A percentile compares a stretch with the other conserved stretches of the same genome.
Evolutionary conservation across 1,140 invertebrate genomes (phyloP).

Genomic region (Bombus pyrosoma): DNA sequence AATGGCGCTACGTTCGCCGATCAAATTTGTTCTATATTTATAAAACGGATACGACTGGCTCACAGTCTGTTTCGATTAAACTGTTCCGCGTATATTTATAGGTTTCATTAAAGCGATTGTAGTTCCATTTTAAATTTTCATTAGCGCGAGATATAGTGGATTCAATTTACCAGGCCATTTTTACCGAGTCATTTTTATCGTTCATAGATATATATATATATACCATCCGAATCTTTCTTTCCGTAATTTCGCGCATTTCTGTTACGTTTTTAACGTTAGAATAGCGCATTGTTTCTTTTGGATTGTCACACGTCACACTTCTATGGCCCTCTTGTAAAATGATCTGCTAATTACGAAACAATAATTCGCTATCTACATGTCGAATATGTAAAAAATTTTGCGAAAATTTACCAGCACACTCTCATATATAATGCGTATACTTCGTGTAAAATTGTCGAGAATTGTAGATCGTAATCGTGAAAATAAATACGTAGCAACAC

Average conservation of each 20-base stretch:
- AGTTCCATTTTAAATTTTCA: conserved; percentile 43
- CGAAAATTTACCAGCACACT: too few relatives aligned
- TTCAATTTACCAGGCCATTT: not conserved
- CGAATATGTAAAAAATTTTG: too few relatives aligned
- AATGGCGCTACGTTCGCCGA: not conserved
- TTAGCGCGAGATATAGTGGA: conserved; percentile 16
- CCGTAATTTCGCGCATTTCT: not conserved
- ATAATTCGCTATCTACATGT: too few relatives aligned
- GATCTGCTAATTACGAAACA: too few relatives aligned
- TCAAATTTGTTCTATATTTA: conserved; percentile 24
- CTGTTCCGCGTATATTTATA: conserved; percentile 24
- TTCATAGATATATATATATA: not conserved
- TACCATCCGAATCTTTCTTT: not conserved
- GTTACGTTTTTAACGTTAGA: not conserved
- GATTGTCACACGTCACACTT: too few relatives aligned
- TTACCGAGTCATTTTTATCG: not conserved
- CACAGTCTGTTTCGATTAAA: conserved; percentile 39
- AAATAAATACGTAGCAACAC: too few relatives aligned
- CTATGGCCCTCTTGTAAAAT: too few relatives aligned
- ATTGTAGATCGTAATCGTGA: too few relatives aligned
- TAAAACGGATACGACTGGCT: not conserved
- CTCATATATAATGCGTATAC: not conserved
- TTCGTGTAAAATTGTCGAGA: not conserved
- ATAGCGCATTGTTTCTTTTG: not conserved
- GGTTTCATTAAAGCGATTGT: conserved; percentile 39